phyloP scores from a whole-genome alignment of 2,113 vertebrate genomes.

The Martes martes region DNA sequence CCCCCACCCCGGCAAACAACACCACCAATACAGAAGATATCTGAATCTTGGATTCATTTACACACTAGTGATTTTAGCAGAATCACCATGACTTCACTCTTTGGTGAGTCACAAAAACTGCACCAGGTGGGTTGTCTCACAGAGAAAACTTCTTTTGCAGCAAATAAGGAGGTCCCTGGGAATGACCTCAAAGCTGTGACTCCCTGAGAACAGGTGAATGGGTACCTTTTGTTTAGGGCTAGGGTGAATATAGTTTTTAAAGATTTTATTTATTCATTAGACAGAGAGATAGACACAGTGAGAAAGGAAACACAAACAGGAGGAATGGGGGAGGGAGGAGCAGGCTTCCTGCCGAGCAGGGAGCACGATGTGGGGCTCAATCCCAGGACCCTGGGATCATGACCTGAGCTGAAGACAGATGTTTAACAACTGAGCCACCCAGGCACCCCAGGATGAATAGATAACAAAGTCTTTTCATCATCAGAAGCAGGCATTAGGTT shows the following conservation, averaged over 20 bases:
- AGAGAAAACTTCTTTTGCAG: neutral
- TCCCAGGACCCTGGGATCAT: no score
- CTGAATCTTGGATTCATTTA: neutral
- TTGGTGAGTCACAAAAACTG: neutral
- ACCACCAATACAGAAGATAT: neutral
- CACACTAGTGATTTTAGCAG: neutral
- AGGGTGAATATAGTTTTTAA: neutral
- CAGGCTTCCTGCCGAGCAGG: no score
- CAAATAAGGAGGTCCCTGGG: neutral
- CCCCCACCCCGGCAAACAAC: no score
- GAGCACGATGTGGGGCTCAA: no score
- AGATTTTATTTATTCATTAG: no score
- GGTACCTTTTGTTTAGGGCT: neutral
- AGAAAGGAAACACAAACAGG: no score
- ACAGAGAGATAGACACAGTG: no score
- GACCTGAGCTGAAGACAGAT: no score
- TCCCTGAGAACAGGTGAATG: neutral
- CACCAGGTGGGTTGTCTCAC: neutral
- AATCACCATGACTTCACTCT: neutral
- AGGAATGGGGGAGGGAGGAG: no score
- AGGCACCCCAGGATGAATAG: neutral
- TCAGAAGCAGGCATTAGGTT: neutral
- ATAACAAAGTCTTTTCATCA: neutral
- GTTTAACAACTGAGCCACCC: no score
- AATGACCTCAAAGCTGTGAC: neutral